phyloP scores from a whole-genome alignment of 2,797 vertebrate species.

The Phalanger gymnotis region DNA sequence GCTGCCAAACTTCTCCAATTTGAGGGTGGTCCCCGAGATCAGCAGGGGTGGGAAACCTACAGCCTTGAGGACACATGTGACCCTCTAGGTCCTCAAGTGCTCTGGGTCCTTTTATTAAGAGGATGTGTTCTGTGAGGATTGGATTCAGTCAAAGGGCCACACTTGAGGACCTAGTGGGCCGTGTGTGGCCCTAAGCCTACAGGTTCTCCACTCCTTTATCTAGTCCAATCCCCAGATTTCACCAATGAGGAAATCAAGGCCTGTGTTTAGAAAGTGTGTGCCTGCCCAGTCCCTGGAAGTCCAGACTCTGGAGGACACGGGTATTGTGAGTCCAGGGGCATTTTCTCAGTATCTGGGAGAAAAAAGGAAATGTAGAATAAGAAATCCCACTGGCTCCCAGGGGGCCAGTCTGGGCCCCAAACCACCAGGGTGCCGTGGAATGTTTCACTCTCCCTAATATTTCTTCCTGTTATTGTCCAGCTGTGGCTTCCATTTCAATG shows the following conservation, averaged over 20 bases:
- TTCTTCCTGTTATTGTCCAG: neutral
- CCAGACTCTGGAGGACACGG: neutral
- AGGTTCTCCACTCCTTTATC: neutral
- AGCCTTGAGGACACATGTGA: too few species aligned
- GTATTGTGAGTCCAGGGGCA: neutral
- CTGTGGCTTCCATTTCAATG: neutral
- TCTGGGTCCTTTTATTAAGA: too few species aligned
- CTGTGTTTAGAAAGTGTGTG: neutral
- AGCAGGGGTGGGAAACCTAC: too few species aligned
- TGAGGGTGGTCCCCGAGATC: neutral
- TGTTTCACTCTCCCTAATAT: neutral
- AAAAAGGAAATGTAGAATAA: neutral
- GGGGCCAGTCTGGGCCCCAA: neutral
- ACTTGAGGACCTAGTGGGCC: too few species aligned
- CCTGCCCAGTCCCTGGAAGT: neutral
- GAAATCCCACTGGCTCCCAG: neutral
- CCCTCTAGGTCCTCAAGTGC: too few species aligned
- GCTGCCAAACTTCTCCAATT: neutral
- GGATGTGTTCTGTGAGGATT: too few species aligned
- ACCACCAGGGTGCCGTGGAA: neutral
- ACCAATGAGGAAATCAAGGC: neutral
- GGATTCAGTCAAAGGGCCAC: too few species aligned
- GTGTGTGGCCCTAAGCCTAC: too few species aligned
- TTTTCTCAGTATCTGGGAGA: neutral
- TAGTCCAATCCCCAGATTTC: neutral